These are phyloP conservation scores for Blomia tropicalis DNA, from an alignment of 2,888 invertebrate species.

Conservation along the genomic window DNA sequence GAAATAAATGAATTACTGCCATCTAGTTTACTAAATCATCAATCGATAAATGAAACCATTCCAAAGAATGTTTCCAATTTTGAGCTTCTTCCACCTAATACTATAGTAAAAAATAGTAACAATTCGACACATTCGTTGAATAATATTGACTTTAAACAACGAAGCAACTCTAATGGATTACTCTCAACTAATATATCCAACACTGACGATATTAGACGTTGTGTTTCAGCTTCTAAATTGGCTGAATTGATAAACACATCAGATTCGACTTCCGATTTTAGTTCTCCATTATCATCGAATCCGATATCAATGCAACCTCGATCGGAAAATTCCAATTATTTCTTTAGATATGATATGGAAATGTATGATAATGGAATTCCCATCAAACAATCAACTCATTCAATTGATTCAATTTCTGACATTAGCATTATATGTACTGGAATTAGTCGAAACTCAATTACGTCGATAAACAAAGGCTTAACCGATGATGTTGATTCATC, in stretches of 20 bases:
- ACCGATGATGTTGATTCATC: too few relatives aligned
- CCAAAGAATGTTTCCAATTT: not conserved
- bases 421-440: too few relatives aligned
- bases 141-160: too few relatives aligned
- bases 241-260: too few relatives aligned
- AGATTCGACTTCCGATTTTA: not conserved
- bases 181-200: not conserved
- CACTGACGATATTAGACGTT: conserved; percentile 17
- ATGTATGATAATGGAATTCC: not conserved
- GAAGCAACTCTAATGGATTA: too few relatives aligned
- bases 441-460: too few relatives aligned
- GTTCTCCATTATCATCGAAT: not conserved
- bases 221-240: conserved; percentile 14
- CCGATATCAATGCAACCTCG: not conserved
- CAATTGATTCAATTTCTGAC: conserved; percentile 5
- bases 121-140: not conserved
- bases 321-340: not conserved
- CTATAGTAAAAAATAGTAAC: not conserved
- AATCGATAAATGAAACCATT: not conserved
- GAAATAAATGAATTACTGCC: not conserved
- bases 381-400: not conserved
- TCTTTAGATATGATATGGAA: conserved; percentile 7
- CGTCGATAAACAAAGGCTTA: too few relatives aligned
- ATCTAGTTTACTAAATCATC: too few relatives aligned
- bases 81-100: not conserved